These are phyloP conservation scores for Macroglossus sobrinus DNA, from an alignment of 2,113 vertebrate genomes.

Conservation along the genomic window DNA sequence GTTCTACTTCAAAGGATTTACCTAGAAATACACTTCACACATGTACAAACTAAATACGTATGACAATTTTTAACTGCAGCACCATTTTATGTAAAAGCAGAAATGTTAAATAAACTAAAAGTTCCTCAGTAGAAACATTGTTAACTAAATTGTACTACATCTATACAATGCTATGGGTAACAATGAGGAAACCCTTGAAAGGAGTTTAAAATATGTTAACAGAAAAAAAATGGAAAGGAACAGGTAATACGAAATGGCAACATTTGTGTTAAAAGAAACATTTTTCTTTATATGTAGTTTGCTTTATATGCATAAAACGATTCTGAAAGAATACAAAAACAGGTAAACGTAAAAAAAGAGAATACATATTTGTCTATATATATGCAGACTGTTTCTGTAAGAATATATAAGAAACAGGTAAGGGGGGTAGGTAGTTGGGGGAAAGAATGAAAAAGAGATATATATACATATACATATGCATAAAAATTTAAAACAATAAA, in stretches of 20 bases:
- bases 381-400: background rate
- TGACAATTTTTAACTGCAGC: background rate
- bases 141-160: background rate
- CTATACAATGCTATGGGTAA: background rate
- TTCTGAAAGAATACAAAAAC: background rate
- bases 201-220: background rate
- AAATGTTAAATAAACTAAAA: background rate
- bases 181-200: background rate
- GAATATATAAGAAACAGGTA: background rate
- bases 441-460: background rate
- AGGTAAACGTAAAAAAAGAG: background rate
- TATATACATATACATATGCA: background rate
- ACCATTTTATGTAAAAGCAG: slow-evolving; percentile 1
- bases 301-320: background rate
- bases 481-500: background rate
- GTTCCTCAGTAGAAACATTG: background rate
- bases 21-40: background rate
- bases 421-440: background rate
- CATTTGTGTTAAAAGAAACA: background rate
- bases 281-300: background rate
- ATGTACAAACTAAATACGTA: background rate
- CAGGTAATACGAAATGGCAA: background rate
- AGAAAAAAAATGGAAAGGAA: background rate
- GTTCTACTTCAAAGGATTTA: background rate
- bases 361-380: background rate